A percentile compares a stretch with the other conserved stretches of the same genome.
Conservation (phyloP, 2,888 invertebrate genomes). For the Spisula subtruncata region DNA sequence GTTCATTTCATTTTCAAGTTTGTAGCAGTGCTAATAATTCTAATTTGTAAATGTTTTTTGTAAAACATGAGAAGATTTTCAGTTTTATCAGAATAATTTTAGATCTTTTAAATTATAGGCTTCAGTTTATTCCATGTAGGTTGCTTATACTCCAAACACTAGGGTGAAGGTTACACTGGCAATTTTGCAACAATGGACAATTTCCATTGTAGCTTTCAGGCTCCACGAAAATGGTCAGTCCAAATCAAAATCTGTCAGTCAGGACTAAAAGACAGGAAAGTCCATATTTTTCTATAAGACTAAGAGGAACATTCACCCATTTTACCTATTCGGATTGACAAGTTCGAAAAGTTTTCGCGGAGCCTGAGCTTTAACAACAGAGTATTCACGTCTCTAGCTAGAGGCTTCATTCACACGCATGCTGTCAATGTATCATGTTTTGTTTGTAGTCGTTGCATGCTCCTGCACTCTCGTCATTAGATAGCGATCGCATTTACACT, state of each 20-base stretch:
- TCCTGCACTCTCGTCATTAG: slow-evolving; percentile 55
- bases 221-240: too few relatives aligned
- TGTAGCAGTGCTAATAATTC: too few relatives aligned
- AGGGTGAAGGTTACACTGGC: slow-evolving; percentile 36
- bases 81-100: not conserved
- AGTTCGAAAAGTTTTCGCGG: too few relatives aligned
- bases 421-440: slow-evolving; percentile 62
- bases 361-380: too few relatives aligned
- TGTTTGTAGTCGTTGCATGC: slow-evolving; percentile 74
- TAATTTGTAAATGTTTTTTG: not conserved
- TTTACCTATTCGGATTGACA: too few relatives aligned
- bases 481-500: slow-evolving; percentile 73
- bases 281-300: too few relatives aligned
- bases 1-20: too few relatives aligned
- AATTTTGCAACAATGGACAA: slow-evolving; percentile 50
- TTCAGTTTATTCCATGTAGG: not conserved
- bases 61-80: not conserved
- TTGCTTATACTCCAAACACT: not conserved
- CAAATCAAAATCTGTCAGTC: too few relatives aligned
- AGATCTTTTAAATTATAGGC: not conserved
- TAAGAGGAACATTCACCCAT: too few relatives aligned
- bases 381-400: slow-evolving; percentile 13
- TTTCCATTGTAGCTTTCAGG: slow-evolving; percentile 28
- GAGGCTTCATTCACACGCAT: slow-evolving; percentile 54
- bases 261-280: too few relatives aligned